Conservation (phyloP, 2,797 vertebrate species). For the Amblyraja radiata region DNA sequence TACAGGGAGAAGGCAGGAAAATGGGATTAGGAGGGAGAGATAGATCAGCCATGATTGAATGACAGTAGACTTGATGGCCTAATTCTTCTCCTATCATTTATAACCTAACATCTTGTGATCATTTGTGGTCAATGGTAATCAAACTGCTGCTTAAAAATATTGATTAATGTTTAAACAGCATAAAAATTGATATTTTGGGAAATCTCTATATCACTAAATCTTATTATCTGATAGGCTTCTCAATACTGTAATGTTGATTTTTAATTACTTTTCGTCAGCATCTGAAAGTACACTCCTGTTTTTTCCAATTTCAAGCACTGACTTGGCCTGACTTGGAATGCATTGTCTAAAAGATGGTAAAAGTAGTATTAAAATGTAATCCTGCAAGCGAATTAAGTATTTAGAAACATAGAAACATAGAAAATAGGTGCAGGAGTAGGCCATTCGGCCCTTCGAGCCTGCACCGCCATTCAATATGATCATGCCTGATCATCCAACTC, state of each 20-base stretch:
- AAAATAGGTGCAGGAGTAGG: no score
- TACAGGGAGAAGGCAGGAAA: no score
- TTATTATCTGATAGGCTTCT: neutral
- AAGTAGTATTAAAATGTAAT: neutral
- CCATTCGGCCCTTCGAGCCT: no score
- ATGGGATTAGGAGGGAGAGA: no score
- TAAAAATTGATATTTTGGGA: neutral
- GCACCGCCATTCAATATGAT: no score
- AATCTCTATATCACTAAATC: neutral
- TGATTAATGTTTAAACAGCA: neutral
- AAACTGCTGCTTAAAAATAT: neutral
- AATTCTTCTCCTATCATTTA: no score
- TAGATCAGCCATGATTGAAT: no score
- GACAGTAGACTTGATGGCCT: no score
- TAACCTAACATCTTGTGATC: neutral
- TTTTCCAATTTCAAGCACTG: neutral
- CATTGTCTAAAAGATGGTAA: neutral
- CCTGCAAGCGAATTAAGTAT: neutral
- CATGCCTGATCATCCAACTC: no score
- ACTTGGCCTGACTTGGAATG: neutral
- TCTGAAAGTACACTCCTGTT: neutral
- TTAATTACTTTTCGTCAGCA: neutral
- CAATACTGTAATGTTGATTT: neutral
- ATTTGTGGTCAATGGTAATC: neutral
- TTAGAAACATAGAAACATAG: no score